Evolutionary conservation across 2,888 invertebrate species (phyloP).

Genomic region (Ramazzottius varieornatus): DNA sequence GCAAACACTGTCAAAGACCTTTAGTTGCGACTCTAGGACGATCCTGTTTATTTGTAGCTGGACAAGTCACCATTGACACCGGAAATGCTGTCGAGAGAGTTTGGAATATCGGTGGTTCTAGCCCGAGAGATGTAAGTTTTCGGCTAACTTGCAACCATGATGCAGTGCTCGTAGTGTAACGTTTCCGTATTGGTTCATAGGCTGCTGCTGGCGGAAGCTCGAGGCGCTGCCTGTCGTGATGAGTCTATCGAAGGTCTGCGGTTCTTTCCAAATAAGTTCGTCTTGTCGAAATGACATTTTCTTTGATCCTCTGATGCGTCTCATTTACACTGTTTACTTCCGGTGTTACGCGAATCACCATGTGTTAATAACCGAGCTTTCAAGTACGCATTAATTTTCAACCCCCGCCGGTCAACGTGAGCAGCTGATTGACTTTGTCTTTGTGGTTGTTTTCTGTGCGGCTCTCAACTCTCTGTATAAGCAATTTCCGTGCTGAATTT

Average conservation of each 20-base stretch:
- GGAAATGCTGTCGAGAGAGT: constrained; percentile 53
- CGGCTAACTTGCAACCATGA: neutral
- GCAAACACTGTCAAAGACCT: neutral
- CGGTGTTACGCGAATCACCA: too few species aligned
- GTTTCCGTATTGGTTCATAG: constrained; percentile 20
- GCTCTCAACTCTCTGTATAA: too few species aligned
- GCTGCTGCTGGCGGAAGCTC: constrained; percentile 54
- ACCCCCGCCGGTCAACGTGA: too few species aligned
- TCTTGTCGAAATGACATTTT: neutral
- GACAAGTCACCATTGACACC: constrained; percentile 44
- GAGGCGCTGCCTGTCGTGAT: constrained; percentile 66
- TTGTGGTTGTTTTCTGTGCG: too few species aligned
- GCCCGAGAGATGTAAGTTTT: constrained; percentile 45
- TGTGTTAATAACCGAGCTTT: too few species aligned
- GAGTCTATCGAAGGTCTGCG: constrained; percentile 77
- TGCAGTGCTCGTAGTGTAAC: neutral
- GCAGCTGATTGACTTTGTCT: too few species aligned
- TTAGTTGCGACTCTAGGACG: neutral
- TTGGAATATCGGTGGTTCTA: constrained; percentile 58
- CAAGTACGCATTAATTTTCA: too few species aligned
- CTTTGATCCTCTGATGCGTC: neutral
- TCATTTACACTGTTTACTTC: too few species aligned
- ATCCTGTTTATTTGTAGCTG: constrained; percentile 17
- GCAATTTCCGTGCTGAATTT: too few species aligned
- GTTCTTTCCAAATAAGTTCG: constrained; percentile 70